Evolutionary conservation across 2,888 invertebrate species (phyloP), one percentile per base, ranked within the genome.

Genomic region (Erynnis tages): DNA sequence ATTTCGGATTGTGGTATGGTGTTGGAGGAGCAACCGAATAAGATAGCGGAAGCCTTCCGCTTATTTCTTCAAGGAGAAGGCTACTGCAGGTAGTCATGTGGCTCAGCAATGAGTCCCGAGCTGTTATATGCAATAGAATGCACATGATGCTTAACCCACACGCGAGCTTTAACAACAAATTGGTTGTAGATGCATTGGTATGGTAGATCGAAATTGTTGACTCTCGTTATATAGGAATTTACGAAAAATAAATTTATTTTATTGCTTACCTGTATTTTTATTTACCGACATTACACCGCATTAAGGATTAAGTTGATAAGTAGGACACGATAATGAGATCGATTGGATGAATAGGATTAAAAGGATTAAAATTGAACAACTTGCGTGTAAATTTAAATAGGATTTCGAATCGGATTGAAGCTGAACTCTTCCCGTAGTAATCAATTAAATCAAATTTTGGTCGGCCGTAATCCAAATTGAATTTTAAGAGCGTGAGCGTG

Each of bases 1-100:
- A 95, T 99, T 67, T 97, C 97, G 21, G 98, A 98, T 81, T 98
- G 98, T 79, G 98, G 98, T 57, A 96, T 99, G 96, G 97, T 98
- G 4, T 87, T 99, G 70, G 99, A 99, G 89, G 99, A 99, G 82
- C 97, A 98, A 82, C 99, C 99, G 32, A 96, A 94, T 65, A 98
- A 98, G 92, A 95, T 99, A 66, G 95, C 97, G 71, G 98, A 99
- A 90, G 98, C 99, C 53, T 96, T 99, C 88, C 92, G 97, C 77
- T 93, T 99, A 68, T 99, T 99, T 91, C 92, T 99, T 63, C 99
- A 99, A 90, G 99, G 99, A 66, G 97, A 97, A 90, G 98, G 99
- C 79, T 98, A 97, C 92, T 97, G 97, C 96, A 95, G 87, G 77
- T 87, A 88, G 84, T 84, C 74, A 67, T 50, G 62, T 65, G 71